Evolutionary conservation across 1,140 invertebrate species (phyloP).

Genomic region (Panulirus ornatus): DNA sequence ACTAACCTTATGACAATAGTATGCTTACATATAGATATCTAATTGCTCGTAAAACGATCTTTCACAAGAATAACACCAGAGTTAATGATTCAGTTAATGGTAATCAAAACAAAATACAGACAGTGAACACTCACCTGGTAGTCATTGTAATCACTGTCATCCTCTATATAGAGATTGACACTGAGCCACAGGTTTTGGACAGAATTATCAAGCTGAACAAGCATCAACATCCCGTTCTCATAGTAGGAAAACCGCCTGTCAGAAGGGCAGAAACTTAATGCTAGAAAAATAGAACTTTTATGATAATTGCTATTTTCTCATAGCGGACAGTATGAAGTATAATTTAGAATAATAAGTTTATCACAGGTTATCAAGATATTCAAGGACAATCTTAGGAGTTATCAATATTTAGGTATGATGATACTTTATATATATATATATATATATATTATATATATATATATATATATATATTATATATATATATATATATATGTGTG

Average conservation of each 20-base stretch:
- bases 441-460: conserved; percentile 28
- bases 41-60: too few relatives aligned
- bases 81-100: too few relatives aligned
- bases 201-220: conserved; percentile 29
- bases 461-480: conserved; percentile 36
- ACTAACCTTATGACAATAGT: too few relatives aligned
- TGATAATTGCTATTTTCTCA: too few relatives aligned
- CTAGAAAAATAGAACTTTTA: not conserved
- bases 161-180: not conserved
- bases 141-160: not conserved
- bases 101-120: not conserved
- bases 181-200: conserved; percentile 50
- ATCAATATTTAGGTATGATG: too few relatives aligned
- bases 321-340: too few relatives aligned
- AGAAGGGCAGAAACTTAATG: too few relatives aligned
- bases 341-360: too few relatives aligned
- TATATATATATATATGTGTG: conserved; percentile 29
- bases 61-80: too few relatives aligned
- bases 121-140: conserved; percentile 1
- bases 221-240: conserved; percentile 31
- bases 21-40: too few relatives aligned
- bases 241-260: conserved; percentile 53
- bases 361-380: too few relatives aligned
- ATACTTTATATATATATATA: not conserved
- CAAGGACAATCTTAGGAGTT: too few relatives aligned